These are phyloP conservation scores for Chanos chanos DNA, from an alignment of 2,797 vertebrate species.

Conservation along the genomic window DNA sequence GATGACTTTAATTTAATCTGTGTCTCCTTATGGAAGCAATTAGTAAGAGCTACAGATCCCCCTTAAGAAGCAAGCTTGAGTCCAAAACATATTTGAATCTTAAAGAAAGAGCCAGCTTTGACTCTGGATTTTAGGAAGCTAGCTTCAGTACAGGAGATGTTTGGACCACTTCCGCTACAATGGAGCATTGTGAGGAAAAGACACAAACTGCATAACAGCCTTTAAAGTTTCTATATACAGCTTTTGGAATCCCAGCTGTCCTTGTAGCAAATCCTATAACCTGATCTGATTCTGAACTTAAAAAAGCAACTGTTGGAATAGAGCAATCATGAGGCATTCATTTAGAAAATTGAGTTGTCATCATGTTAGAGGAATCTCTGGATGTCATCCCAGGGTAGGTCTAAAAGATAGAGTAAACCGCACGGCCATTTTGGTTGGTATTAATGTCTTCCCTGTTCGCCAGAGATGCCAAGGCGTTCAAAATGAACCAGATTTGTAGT, in stretches of 20 bases:
- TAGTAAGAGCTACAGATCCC: no score
- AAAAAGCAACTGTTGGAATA: slow-evolving; percentile 1
- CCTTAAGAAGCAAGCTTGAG: no score
- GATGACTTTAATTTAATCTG: no score
- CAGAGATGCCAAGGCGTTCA: background rate
- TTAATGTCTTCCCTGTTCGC: background rate
- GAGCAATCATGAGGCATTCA: slow-evolving; percentile 7
- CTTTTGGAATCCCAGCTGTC: background rate
- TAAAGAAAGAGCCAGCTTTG: no score
- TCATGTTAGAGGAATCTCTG: slow-evolving; percentile 18
- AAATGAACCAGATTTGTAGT: slow-evolving; percentile 1
- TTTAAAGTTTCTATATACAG: no score
- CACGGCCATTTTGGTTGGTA: background rate
- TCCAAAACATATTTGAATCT: no score
- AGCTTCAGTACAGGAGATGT: no score
- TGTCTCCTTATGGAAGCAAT: no score
- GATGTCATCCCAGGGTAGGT: slow-evolving; percentile 6
- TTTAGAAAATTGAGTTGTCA: background rate
- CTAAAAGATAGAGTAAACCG: background rate
- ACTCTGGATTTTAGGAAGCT: no score
- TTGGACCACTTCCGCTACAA: no score
- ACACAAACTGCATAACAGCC: no score
- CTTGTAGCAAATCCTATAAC: background rate
- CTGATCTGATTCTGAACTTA: slow-evolving; percentile 1
- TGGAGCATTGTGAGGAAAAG: no score